Conservation (phyloP, 2,888 invertebrate species). For the Azorinus chamasolen region DNA sequence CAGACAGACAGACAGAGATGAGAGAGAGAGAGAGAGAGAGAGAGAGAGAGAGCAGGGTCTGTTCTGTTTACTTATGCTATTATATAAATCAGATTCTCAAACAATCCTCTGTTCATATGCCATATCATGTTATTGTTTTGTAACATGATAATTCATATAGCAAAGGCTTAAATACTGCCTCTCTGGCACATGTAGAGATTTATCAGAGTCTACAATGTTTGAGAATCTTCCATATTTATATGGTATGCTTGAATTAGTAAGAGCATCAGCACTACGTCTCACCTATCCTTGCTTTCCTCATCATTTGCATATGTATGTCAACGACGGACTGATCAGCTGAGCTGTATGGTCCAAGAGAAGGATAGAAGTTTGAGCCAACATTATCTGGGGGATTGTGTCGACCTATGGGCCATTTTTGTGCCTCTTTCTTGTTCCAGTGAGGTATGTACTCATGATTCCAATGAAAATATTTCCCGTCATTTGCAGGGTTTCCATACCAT, state of each 20-base stretch:
- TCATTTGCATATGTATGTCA: constrained; percentile 89
- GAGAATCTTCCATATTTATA: no score
- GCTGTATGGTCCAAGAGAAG: constrained; percentile 88
- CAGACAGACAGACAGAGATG: no score
- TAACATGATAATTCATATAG: no score
- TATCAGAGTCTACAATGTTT: no score
- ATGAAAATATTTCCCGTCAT: constrained; percentile 84
- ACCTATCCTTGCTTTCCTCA: constrained; percentile 88
- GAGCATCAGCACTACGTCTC: no score
- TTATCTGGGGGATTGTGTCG: constrained; percentile 88
- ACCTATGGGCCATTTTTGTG: constrained; percentile 87
- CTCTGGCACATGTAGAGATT: no score
- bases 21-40: constrained; percentile 1
- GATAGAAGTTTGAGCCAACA: constrained; percentile 88
- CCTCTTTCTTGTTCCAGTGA: constrained; percentile 85
- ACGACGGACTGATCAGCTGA: constrained; percentile 87
- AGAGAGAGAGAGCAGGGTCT: constrained; percentile 1
- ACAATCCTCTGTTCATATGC: no score
- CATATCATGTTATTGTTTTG: no score
- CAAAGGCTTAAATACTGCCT: no score
- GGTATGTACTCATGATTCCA: constrained; percentile 86
- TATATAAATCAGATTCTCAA: no score
- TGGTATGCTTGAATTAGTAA: no score
- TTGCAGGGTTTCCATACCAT: constrained; percentile 85
- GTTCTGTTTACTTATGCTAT: no score